phyloP scores from a whole-genome alignment of 2,888 invertebrate genomes.

The Temnothorax unifasciatus region DNA sequence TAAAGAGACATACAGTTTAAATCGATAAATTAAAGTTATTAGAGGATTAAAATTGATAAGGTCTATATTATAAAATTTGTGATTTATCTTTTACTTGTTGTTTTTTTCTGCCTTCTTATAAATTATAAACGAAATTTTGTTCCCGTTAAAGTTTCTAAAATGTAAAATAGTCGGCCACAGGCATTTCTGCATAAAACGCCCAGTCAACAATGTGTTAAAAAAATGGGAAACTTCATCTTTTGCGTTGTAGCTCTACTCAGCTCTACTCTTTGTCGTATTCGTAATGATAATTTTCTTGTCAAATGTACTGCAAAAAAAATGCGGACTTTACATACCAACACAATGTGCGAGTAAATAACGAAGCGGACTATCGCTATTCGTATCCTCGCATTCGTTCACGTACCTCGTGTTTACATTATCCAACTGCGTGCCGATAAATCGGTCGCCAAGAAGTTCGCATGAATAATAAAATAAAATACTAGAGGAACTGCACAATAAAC shows the following conservation, averaged over 20 bases:
- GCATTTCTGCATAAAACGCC: neutral
- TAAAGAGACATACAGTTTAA: neutral
- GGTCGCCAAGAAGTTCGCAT: neutral
- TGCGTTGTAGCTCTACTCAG: neutral
- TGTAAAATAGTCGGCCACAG: neutral
- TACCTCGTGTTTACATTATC: slow-evolving; percentile 26
- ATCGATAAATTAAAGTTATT: neutral
- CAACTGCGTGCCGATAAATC: neutral
- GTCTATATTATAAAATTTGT: neutral
- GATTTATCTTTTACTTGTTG: neutral
- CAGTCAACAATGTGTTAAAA: neutral
- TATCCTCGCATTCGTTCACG: slow-evolving; percentile 6
- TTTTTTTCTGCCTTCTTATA: neutral
- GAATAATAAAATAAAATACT: neutral
- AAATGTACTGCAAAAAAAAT: neutral
- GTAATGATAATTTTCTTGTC: neutral
- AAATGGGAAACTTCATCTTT: neutral
- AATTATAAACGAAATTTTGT: neutral
- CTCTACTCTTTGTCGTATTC: neutral
- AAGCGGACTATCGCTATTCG: slow-evolving; percentile 6
- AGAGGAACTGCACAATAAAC: neutral
- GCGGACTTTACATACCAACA: neutral
- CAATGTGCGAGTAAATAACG: slow-evolving; percentile 23
- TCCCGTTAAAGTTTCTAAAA: neutral
- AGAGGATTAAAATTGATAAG: neutral